Base-by-base conservation (phyloP, 1,140 invertebrate genomes). In the Drosophila subpulchrella region DNA sequence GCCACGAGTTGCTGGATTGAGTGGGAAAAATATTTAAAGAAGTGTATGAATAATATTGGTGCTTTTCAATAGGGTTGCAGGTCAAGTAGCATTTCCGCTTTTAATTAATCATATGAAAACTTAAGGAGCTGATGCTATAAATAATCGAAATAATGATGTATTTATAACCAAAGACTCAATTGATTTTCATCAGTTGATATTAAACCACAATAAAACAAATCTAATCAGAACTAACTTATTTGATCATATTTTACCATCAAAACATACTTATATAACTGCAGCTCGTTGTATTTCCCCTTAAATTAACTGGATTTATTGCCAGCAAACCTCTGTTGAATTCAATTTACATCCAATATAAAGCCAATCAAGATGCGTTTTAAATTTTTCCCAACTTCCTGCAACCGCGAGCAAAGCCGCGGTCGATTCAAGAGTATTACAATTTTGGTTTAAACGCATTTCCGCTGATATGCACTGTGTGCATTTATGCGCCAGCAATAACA, bases 371-470 rank as follows among this genome's bases (percentile, higher is more conserved):
- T 61, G 71, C 36, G 47, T 48, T 66, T 83, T 71, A 55, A 55
- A 59, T 58, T 56, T 47, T 59, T 53, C 27, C 67, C 34, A 30
- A 39, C 67, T 73, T 53, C 38, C 68, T 70, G 53, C 27, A 38
- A 38, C 39, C 58, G 30, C 67, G 44, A n/a, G 36, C 42, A 70
- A 71, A 48, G 39, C 38, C 55, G 53, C 17, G 53, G 60, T 27
- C 65, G 27, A 44, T 70, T 48, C 38, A 50, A 58, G 53, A 71
- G 65, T 50, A 71, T 71, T 68, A 57, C 50, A 65, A 32, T 77
- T 72, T 67, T 71, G 68, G 55, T 75, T 86, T 72, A 75, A 86
- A 70, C 55, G 51, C 77, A 81, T 81, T 85, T 84, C 81, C 81
- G 81, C 44, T 73, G 59, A 60, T 70, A 57, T 73, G 41, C 39